These are phyloP conservation scores for Illadopsis cleaveri DNA, from an alignment of 2,113 vertebrate genomes.

Conservation along the genomic window DNA sequence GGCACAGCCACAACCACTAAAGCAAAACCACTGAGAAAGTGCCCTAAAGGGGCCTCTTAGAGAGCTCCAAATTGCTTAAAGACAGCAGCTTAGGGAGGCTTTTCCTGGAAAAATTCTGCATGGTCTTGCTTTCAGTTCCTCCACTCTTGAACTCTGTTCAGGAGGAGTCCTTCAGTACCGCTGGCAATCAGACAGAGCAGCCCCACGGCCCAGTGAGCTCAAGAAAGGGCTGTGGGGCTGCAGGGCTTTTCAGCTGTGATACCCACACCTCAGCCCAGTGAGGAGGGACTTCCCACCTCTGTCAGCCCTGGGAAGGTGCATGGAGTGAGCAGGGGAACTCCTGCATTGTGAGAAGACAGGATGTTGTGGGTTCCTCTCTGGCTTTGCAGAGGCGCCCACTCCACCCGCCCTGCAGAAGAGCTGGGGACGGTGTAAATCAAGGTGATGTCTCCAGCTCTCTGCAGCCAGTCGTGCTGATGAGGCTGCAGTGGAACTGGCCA, in stretches of 20 bases:
- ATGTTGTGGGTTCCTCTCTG: rapidly evolving
- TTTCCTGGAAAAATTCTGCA: neutral
- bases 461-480: neutral
- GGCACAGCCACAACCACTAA: constrained; percentile 24
- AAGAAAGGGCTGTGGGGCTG: neutral
- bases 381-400: neutral
- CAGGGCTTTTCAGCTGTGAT: neutral
- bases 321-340: rapidly evolving
- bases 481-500: constrained; percentile 5
- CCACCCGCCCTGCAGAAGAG: rapidly evolving
- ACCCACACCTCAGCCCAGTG: neutral
- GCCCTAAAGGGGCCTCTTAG: neutral
- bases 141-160: neutral
- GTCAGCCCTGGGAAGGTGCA: neutral
- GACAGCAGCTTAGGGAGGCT: neutral
- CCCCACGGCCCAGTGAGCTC: neutral
- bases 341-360: neutral
- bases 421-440: neutral
- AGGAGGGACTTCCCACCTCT: neutral
- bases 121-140: neutral
- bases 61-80: neutral
- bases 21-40: neutral
- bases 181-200: neutral
- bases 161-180: neutral
- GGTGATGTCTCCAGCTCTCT: neutral